phyloP scores from a whole-genome alignment of 1,140 invertebrate genomes.

The Lethrus apterus region DNA sequence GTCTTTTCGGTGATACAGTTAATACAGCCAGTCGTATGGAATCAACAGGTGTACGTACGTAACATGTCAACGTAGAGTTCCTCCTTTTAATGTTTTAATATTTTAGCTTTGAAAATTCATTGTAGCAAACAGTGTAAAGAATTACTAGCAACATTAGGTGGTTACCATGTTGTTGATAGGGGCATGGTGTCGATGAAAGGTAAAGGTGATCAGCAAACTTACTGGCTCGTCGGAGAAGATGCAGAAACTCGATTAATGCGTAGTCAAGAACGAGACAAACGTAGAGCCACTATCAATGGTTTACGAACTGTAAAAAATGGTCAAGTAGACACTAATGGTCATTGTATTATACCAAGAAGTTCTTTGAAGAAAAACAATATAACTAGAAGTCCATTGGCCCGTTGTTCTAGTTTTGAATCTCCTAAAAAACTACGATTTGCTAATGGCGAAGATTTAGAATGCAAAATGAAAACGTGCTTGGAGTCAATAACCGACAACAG shows the following conservation, averaged over 20 bases:
- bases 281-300: constrained; percentile 34
- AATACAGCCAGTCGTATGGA: constrained; percentile 94
- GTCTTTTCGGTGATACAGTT: constrained; percentile 84
- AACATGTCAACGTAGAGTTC: too few species aligned
- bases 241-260: constrained; percentile 46
- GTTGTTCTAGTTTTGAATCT: constrained; percentile 71
- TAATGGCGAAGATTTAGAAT: constrained; percentile 47
- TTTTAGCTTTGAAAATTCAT: constrained; percentile 73
- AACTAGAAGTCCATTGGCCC: constrained; percentile 40
- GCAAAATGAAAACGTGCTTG: constrained; percentile 29
- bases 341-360: constrained; percentile 46
- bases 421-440: constrained; percentile 72
- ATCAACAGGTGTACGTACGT: constrained; percentile 70
- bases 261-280: constrained; percentile 45
- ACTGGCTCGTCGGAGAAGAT: constrained; percentile 79
- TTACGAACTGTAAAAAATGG: constrained; percentile 24
- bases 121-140: constrained; percentile 68
- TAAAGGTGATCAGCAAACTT: constrained; percentile 76
- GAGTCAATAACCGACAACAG: constrained; percentile 46
- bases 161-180: constrained; percentile 69
- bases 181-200: constrained; percentile 81
- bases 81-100: too few species aligned
- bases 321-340: constrained; percentile 29
- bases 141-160: constrained; percentile 67
- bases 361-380: constrained; percentile 51